These are phyloP conservation scores for Drosophila yakuba DNA, from an alignment of 1,140 invertebrate species.

Conservation along the genomic window DNA sequence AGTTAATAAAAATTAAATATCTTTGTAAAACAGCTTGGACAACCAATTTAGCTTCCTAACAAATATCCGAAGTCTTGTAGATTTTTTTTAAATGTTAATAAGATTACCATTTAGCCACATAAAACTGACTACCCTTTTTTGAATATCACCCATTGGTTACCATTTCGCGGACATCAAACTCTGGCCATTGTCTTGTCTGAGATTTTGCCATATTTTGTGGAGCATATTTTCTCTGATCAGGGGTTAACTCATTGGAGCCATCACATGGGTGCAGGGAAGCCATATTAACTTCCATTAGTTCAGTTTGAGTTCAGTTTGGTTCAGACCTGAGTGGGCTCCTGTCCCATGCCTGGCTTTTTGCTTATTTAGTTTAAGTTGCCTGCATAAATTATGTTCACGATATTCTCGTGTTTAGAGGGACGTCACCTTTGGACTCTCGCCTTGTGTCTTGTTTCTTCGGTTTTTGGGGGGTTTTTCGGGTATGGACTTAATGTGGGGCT, in stretches of 20 bases:
- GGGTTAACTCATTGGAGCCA: slow-evolving; percentile 36
- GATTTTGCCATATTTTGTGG: slow-evolving; percentile 21
- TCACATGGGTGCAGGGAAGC: slow-evolving; percentile 35
- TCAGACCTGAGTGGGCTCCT: slow-evolving; percentile 38
- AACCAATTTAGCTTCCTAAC: too few relatives aligned
- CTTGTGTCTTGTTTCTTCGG: slow-evolving; percentile 9
- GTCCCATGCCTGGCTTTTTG: slow-evolving; percentile 12
- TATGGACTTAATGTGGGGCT: slow-evolving; percentile 51
- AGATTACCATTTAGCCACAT: background rate
- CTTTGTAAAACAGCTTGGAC: too few relatives aligned
- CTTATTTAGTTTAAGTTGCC: slow-evolving; percentile 36
- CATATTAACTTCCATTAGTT: slow-evolving; percentile 41
- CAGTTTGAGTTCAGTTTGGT: slow-evolving; percentile 22
- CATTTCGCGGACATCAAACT: slow-evolving; percentile 28
- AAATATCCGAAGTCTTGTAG: too few relatives aligned
- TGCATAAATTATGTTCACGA: slow-evolving; percentile 73
- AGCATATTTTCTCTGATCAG: slow-evolving; percentile 43
- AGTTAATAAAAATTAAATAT: too few relatives aligned
- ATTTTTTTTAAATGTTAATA: background rate
- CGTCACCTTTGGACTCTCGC: slow-evolving; percentile 43
- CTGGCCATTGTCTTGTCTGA: slow-evolving; percentile 43
- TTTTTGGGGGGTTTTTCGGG: slow-evolving; percentile 33
- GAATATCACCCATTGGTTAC: slow-evolving; percentile 16
- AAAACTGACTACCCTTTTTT: slow-evolving; percentile 9
- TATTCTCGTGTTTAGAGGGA: slow-evolving; percentile 46